Conservation (phyloP, 2,113 vertebrate species). For the Chiloscyllium plagiosum region DNA sequence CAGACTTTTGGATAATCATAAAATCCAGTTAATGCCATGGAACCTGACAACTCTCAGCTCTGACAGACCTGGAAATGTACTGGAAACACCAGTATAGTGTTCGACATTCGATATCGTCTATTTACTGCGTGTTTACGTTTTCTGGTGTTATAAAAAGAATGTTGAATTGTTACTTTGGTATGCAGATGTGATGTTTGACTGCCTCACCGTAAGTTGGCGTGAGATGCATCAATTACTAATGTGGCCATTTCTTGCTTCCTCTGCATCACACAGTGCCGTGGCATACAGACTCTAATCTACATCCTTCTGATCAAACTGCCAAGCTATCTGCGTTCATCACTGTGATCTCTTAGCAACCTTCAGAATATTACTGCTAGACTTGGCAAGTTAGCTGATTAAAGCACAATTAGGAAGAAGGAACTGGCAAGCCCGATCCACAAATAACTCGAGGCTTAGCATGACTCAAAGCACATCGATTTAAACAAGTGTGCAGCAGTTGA, state of each 20-base stretch:
- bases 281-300: conserved; percentile 2
- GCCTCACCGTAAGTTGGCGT: conserved; percentile 5
- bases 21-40: conserved; percentile 67
- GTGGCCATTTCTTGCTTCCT: conserved; percentile 34
- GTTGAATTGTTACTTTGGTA: conserved; percentile 37
- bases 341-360: conserved; percentile 33
- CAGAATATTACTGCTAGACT: conserved; percentile 26
- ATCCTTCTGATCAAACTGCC: conserved; percentile 11
- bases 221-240: conserved; percentile 23
- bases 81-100: conserved; percentile 8
- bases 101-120: conserved; percentile 36
- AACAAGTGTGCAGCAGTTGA: conserved; percentile 19
- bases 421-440: not conserved
- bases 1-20: conserved; percentile 52
- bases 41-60: conserved; percentile 24
- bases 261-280: not conserved
- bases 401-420: conserved; percentile 33
- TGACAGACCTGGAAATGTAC: conserved; percentile 31
- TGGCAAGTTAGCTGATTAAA: conserved; percentile 37
- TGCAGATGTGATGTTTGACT: conserved; percentile 36
- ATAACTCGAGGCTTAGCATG: conserved; percentile 10
- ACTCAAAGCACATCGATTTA: conserved; percentile 33
- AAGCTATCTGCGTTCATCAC: conserved; percentile 23
- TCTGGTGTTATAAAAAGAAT: conserved; percentile 36
- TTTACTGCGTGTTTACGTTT: conserved; percentile 36